Percentiles rank a stretch among this genome's conserved stretches.
Evolutionary conservation across 2,113 vertebrate genomes (phyloP).

Genomic region (Panthera tigris): DNA sequence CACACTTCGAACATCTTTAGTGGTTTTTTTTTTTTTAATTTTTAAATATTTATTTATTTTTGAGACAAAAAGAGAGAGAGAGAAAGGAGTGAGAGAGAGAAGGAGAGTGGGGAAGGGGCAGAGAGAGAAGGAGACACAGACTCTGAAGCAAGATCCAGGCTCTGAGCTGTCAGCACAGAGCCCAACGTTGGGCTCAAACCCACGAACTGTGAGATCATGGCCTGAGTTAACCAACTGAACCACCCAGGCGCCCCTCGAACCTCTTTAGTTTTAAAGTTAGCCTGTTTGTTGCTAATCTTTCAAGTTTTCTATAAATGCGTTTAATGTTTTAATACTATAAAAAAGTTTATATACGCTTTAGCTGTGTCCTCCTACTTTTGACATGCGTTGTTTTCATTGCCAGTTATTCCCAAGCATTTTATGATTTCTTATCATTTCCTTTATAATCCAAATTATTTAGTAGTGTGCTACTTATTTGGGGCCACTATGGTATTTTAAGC

Average conservation of each 20-base stretch:
- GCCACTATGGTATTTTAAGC: not conserved
- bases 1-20: not conserved
- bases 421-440: not conserved
- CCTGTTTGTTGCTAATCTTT: not conserved
- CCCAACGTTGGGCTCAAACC: too few species aligned
- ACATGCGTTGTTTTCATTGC: not conserved
- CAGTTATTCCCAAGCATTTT: not conserved
- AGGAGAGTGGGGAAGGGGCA: too few species aligned
- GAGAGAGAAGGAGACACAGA: too few species aligned
- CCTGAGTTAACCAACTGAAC: too few species aligned
- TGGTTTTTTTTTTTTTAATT: not conserved
- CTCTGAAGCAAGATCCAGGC: too few species aligned
- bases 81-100: too few species aligned
- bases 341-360: not conserved
- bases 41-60: too few species aligned
- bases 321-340: not conserved
- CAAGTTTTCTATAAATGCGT: not conserved
- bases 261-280: not conserved
- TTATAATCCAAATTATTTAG: not conserved
- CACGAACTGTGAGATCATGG: too few species aligned
- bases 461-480: not conserved
- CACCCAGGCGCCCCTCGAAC: not conserved
- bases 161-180: too few species aligned
- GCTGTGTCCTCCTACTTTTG: not conserved
- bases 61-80: too few species aligned